Percentiles rank a stretch among this genome's conserved stretches.
Conservation (phyloP, 2,113 vertebrate species). For the Aptenodytes forsteri region DNA sequence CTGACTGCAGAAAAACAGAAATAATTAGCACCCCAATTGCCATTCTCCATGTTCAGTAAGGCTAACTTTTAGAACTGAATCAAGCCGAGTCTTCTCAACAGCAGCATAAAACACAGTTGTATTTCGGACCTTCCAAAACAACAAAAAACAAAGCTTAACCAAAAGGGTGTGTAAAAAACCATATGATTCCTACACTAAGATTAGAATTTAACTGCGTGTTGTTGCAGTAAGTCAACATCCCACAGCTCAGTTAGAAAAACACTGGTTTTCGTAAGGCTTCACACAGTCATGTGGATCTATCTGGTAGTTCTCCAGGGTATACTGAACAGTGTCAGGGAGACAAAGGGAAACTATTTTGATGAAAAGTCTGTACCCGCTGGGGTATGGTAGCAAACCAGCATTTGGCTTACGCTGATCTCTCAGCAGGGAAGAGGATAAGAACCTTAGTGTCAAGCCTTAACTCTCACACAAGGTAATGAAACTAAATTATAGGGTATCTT, state of each 20-base stretch:
- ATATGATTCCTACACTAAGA: background rate
- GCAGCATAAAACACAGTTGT: background rate
- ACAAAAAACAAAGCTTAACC: background rate
- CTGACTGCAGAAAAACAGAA: conserved; percentile 79
- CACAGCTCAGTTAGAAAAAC: background rate
- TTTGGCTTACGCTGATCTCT: background rate
- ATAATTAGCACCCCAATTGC: background rate
- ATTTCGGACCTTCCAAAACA: background rate
- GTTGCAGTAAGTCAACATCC: background rate
- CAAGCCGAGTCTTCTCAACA: background rate
- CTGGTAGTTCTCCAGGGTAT: background rate
- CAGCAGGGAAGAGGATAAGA: background rate
- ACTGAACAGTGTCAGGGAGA: background rate
- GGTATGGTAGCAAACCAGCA: background rate
- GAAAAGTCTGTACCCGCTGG: background rate
- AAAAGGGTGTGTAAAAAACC: background rate
- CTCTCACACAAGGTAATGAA: background rate
- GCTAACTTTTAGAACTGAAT: background rate
- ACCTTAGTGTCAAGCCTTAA: background rate
- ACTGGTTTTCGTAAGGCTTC: background rate
- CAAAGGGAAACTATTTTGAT: background rate
- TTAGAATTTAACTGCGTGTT: background rate
- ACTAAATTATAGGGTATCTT: background rate
- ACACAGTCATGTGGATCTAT: background rate
- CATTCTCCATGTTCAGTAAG: background rate